Percentiles rank a stretch among this genome's conserved stretches.
phyloP scores from a whole-genome alignment of 1,140 invertebrate species.

The Sitobion miscanthi region DNA sequence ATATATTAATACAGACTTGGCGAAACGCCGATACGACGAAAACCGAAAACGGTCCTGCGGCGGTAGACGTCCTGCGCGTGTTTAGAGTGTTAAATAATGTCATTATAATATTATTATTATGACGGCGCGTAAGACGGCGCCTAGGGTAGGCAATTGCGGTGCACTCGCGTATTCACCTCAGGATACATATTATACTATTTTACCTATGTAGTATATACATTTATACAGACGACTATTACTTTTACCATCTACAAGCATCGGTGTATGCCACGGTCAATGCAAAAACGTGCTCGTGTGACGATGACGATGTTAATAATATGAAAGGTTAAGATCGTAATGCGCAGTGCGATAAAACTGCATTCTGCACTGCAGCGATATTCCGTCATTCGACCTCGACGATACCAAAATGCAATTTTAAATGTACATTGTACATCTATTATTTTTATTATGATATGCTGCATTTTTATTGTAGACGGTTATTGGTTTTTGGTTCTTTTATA shows the following conservation, averaged over 20 bases:
- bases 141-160: constrained; percentile 16
- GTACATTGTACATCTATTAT: not conserved
- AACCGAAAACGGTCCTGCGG: not conserved
- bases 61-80: not conserved
- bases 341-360: not conserved
- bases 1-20: constrained; percentile 12
- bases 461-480: not conserved
- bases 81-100: constrained; percentile 16
- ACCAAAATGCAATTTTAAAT: not conserved
- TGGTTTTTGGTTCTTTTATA: not conserved
- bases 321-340: not conserved
- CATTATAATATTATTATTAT: constrained; percentile 1
- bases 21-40: not conserved
- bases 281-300: not conserved
- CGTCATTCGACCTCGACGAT: constrained; percentile 2
- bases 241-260: not conserved
- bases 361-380: not conserved
- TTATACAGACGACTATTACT: not conserved
- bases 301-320: not conserved
- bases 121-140: not conserved
- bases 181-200: not conserved
- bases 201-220: not conserved
- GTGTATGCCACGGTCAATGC: not conserved
- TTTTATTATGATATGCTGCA: not conserved
- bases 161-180: not conserved